Evolutionary conservation across 2,797 vertebrate species (phyloP), one percentile per base, ranked within the genome.

Genomic region (Muscicapa comitata): DNA sequence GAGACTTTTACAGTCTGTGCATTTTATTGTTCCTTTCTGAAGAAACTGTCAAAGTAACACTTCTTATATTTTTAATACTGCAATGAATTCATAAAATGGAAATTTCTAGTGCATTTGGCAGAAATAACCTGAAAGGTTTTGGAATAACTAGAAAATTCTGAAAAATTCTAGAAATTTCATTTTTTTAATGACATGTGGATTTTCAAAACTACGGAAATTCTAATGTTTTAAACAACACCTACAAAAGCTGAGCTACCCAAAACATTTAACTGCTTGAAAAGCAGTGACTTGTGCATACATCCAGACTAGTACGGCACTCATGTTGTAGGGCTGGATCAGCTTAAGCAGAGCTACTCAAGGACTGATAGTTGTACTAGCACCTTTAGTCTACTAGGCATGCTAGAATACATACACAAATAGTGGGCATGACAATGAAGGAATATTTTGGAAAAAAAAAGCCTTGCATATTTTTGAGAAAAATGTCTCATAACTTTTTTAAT

Each of bases 11-110:
- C 11, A 63, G 4, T 35, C 50, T 68, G 11, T 74, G 23, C 38
- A 88, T 87, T 90, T 83, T 96, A 83, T 33, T 91, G 58, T 77
- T 95, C 31, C 19, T n/a, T 95, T 96, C 74, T 77, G 61, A 94
- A 21, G 20, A 89, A 93, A 93, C 55, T 91, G 47, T 28, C 29
- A 78, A 78, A 83, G 47, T 63, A 90, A 65, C 17, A 33, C 0
- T 25, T 62, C 10, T 54, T 62, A 7, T 71, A 53, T 72, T 93
- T 88, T 90, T 74, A 81, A 79, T 53, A 50, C 13, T 50, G 23
- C 31, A 84, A 88, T 58, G n/a, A 96, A 95, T 93, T 40, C 6
- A 59, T 24, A 24, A 54, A 0, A 45, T 24, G 25, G 33, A 94
- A 91, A 59, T 77, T 68, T 90, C 63, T 75, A 71, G 29, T 77